phyloP scores from a whole-genome alignment of 2,113 vertebrate species.

The Erinaceus europaeus region DNA sequence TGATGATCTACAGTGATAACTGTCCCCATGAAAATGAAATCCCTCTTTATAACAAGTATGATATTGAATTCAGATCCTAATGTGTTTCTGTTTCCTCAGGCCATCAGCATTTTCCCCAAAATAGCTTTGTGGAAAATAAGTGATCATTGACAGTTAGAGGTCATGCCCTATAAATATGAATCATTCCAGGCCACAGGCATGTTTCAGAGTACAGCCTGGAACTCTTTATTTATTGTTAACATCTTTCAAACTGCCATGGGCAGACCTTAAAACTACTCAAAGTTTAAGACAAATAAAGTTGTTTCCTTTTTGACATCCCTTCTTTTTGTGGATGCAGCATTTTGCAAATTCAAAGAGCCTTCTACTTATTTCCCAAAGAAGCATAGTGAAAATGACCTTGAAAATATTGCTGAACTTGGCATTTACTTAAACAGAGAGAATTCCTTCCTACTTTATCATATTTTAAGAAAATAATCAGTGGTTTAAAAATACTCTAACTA shows the following conservation, averaged over 20 bases:
- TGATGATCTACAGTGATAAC: not conserved
- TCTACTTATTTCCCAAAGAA: not conserved
- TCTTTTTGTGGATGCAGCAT: slow-evolving; percentile 36
- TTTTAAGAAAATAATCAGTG: not conserved
- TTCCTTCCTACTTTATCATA: not conserved
- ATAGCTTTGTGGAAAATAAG: slow-evolving; percentile 39
- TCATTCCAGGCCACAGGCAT: not conserved
- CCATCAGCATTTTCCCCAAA: slow-evolving; percentile 38
- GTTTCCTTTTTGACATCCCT: slow-evolving; percentile 13
- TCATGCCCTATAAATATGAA: slow-evolving; percentile 63
- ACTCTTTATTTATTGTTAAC: slow-evolving; percentile 27
- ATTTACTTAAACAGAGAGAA: slow-evolving; percentile 16
- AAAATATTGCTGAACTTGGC: slow-evolving; percentile 13
- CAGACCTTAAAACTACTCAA: slow-evolving; percentile 40
- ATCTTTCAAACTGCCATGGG: slow-evolving; percentile 39
- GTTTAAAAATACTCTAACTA: not conserved
- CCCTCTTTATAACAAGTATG: not conserved
- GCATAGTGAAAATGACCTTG: slow-evolving; percentile 15
- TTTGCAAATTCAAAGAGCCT: slow-evolving; percentile 42
- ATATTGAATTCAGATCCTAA: slow-evolving; percentile 35
- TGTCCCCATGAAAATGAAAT: slow-evolving; percentile 27
- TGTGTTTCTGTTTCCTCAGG: slow-evolving; percentile 11
- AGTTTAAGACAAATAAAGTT: slow-evolving; percentile 15
- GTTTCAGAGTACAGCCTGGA: not conserved
- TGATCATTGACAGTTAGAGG: slow-evolving; percentile 47